Base-by-base conservation (phyloP, 2,113 vertebrate species). In the Ia io region DNA sequence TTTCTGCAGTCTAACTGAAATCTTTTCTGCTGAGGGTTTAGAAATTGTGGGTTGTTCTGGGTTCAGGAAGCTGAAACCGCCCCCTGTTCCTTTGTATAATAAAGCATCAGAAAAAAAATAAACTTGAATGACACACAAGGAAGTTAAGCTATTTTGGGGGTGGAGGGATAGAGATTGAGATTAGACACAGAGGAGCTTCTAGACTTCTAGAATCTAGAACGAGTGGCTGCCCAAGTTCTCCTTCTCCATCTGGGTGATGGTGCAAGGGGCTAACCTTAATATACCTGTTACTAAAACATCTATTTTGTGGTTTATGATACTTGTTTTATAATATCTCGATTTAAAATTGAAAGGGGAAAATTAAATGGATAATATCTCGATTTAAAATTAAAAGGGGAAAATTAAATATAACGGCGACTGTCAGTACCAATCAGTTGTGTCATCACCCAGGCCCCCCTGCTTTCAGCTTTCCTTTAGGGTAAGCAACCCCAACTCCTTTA, bases 301-400 rank as follows among this genome's bases (percentile, higher is more conserved):
- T 88, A 11, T 77, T 82, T 84, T 63, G 77, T 79, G 28, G 49
- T 84, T 91, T 88, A 49, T 47, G 63, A 3, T 69, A 59, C 91
- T 71, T 16, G 20, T 76, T 76, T 91, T 89, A 32, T 18, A 76
- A 63, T n/a, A 74, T 63, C 37, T 56, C 83, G 53, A 49, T 91
- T 87, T 90, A 30, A 87, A 94, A 84, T 44, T 30, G 47, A 70
- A 82, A 86, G 86, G 56, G 76, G 90, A 80, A 67, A 25, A 17
- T 37, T 37, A 79, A 79, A 79, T 56, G 77, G 77, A 17, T 18
- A 76, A 63, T n/a, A 74, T 63, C 37, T 56, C 83, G 53, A 49
- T 91, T 87, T 90, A 30, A 87, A 94, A 84, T 44, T 30, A 42
- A 70, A 82, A 86, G 86, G 56, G 76, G 90, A 80, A 67, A 25